These are phyloP conservation scores for Dascyllus trimaculatus DNA, from an alignment of 2,113 vertebrate species.

Conservation along the genomic window DNA sequence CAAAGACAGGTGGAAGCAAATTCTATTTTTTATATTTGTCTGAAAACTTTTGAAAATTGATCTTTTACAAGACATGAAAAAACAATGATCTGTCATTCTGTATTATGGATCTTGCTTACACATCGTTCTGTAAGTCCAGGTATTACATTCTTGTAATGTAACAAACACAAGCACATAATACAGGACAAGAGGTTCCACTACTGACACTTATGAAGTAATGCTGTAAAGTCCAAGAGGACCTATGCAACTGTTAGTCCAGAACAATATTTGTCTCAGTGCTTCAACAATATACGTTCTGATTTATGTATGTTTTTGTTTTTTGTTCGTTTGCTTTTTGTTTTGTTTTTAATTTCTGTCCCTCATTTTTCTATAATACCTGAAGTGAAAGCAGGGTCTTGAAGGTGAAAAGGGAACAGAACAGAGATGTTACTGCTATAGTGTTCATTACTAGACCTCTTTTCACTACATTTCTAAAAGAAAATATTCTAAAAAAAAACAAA, in stretches of 20 bases:
- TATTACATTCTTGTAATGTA: conserved; percentile 1
- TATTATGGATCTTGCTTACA: conserved; percentile 1
- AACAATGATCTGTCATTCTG: conserved; percentile 1
- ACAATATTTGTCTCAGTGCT: conserved; percentile 23
- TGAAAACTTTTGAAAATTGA: conserved; percentile 17
- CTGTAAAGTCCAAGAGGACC: not conserved
- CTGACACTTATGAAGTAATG: no score
- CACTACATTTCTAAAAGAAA: conserved; percentile 10
- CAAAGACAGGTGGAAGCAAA: conserved; percentile 9
- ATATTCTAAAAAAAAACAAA: not conserved
- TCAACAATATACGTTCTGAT: conserved; percentile 20
- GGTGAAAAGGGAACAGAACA: conserved; percentile 11
- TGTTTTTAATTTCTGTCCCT: conserved; percentile 8
- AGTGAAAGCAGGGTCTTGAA: conserved; percentile 17
- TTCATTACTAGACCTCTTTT: conserved; percentile 9
- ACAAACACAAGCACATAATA: conserved; percentile 34
- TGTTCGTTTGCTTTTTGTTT: conserved; percentile 6
- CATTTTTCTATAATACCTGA: conserved; percentile 23
- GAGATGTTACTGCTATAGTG: not conserved
- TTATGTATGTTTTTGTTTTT: conserved; percentile 17
- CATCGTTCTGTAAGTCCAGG: not conserved
- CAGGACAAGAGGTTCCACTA: not conserved
- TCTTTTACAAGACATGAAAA: conserved; percentile 39
- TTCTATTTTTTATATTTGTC: conserved; percentile 53
- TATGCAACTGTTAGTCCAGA: not conserved